phyloP scores from a whole-genome alignment of 2,797 vertebrate species.

The Allobates femoralis region DNA sequence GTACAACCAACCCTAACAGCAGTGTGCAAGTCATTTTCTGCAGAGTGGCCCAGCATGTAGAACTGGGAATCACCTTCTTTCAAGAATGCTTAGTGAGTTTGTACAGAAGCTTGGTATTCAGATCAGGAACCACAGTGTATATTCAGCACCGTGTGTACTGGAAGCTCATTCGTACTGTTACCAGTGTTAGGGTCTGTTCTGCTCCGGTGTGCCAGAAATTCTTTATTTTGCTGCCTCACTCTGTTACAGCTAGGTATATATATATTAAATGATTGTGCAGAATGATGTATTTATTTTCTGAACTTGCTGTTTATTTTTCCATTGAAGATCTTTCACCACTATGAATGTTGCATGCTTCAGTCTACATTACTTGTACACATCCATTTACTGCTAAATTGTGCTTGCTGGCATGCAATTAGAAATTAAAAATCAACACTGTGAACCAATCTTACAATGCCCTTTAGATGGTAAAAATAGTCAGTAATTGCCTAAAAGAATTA shows the following conservation, averaged over 20 bases:
- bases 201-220: slow-evolving; percentile 8
- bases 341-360: slow-evolving; percentile 21
- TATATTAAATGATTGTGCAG: background rate
- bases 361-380: slow-evolving; percentile 24
- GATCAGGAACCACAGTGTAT: background rate
- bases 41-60: background rate
- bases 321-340: slow-evolving; percentile 25
- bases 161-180: background rate
- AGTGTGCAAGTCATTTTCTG: slow-evolving; percentile 19
- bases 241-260: background rate
- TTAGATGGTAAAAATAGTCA: slow-evolving; percentile 18
- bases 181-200: slow-evolving; percentile 22
- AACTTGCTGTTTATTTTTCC: slow-evolving; percentile 37
- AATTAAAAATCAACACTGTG: slow-evolving; percentile 30
- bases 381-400: slow-evolving; percentile 14
- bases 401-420: slow-evolving; percentile 11
- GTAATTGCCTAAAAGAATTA: slow-evolving; percentile 19
- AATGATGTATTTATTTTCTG: slow-evolving; percentile 16
- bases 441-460: slow-evolving; percentile 18
- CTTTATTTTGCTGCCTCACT: background rate
- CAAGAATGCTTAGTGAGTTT: slow-evolving; percentile 16
- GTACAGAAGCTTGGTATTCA: background rate
- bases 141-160: background rate
- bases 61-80: slow-evolving; percentile 24
- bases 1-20: slow-evolving; percentile 20